Evolutionary conservation across 2,888 invertebrate genomes (phyloP), one percentile per base, ranked within the genome.

Genomic region (Agrotis exclamationis): DNA sequence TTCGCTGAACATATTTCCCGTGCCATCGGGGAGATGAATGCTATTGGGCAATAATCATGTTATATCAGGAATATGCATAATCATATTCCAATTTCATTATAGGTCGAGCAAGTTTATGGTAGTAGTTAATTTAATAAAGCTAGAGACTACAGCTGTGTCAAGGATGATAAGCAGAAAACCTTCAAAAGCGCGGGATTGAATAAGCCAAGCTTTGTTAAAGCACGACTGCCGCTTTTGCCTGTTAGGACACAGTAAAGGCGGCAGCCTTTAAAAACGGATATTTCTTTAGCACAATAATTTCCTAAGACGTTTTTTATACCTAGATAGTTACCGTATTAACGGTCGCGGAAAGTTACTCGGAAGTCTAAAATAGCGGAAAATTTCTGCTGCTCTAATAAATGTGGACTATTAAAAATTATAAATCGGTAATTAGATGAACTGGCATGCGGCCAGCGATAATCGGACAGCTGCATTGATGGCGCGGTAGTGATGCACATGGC

Each of bases 81-180:
- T 72, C 70, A 77, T 76, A 74, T 69, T 68, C 60, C 48, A 72
- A 67, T 70, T 63, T 76, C 51, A 60, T 28, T 51, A 64, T 44
- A 47, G n/a, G 7, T 60, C 14, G 11, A n/a, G 48, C 24, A 63
- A 59, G 62, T 58, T 67, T 51, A 58, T 33, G 50, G 16, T 20
- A 18, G 44, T 28, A 45, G 16, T n/a, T 48, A 47, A 60, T 70
- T 62, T 51, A 48, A 53, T 70, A 54, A 77, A 85, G 79, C 66
- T 75, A 73, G 73, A 76, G 70, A 74, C 82, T 80, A 79, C 81
- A 91, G 91, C 86, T 89, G 88, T 91, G 91, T 92, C 91, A 91
- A 91, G 91, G 89, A 90, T 90, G 89, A 92, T 91, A 91, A 93
- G 91, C 90, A 89, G 89, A 91, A 92, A 90, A 91, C 83, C 86